These are phyloP conservation scores for Zoanthus sansibaricus DNA, from an alignment of 92 coral and sea anemone species.

Conservation along the genomic window DNA sequence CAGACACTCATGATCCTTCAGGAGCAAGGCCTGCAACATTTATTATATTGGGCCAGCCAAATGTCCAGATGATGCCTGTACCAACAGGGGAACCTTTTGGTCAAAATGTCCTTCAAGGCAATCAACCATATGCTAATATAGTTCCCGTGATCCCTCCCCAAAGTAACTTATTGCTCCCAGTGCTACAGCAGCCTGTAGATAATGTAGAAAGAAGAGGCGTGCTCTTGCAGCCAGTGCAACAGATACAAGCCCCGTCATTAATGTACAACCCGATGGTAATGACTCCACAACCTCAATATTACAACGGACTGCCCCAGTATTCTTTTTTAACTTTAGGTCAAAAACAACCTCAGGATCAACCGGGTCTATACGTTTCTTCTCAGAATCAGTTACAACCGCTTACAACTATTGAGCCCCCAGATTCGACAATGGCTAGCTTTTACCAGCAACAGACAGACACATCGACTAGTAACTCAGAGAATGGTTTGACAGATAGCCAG, in stretches of 20 bases:
- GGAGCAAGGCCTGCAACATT: constrained; percentile 2
- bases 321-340: constrained; percentile 30
- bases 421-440: background rate
- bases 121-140: constrained; percentile 15
- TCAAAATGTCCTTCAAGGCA: constrained; percentile 27
- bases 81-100: constrained; percentile 20
- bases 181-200: constrained; percentile 24
- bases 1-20: background rate
- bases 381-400: constrained; percentile 13
- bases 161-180: constrained; percentile 11
- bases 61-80: constrained; percentile 52
- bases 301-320: constrained; percentile 27
- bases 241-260: constrained; percentile 48
- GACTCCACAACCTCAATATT: constrained; percentile 40
- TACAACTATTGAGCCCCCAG: background rate
- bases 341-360: constrained; percentile 35
- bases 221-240: constrained; percentile 61
- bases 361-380: constrained; percentile 1
- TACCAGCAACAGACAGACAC: constrained; percentile 4
- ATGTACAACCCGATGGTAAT: constrained; percentile 47
- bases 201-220: constrained; percentile 46
- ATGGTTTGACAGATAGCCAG: constrained; percentile 75
- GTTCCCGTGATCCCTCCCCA: constrained; percentile 10
- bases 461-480: background rate
- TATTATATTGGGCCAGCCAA: constrained; percentile 40